Base-by-base conservation (phyloP, 2,113 vertebrate genomes). In the Hirundichthys speculiger region DNA sequence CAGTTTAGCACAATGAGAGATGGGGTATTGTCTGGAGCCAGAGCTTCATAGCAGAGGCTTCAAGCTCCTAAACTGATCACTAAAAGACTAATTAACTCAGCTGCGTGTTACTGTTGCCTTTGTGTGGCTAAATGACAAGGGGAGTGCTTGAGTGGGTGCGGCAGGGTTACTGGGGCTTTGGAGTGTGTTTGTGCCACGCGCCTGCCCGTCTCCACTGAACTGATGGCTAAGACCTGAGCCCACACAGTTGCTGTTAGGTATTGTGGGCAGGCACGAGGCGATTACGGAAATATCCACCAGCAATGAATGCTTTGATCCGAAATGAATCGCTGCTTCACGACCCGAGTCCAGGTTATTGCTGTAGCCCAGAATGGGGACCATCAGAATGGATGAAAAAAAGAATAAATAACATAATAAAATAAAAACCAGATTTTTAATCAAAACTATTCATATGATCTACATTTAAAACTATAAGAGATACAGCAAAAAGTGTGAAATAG, bases 11-110 rank as follows among this genome's bases (percentile, higher is more conserved):
- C 89, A 90, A 85, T 80, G 87, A 91, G 83, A 78, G 75, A 77
- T 22, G 13, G 74, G 63, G 51, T 75, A 89, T 92, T 91, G 89
- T 91, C 86, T 90, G 84, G 82, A 88, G 87, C 87, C 88, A 79
- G 62, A 72, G 77, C 71, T 52, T 83, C 84, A 88, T 84, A 87
- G 85, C 81, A 30, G 48, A 75, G 74, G 76, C 61, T 85, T 84
- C 73, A 75, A 59, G 65, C 38, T 68, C 58, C 51, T 27, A 66
- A 72, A 77, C 30, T n/a, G 67, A 71, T 64, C 43, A 78, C 85
- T 90, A 84, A 91, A 85, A 81, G 85, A 77, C 68, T 84, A 78
- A 89, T 88, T 88, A 77, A 64, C 81, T 85, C 59, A 16, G 30
- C 57, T 5, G 60, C n/a, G n/a, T 84, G 74, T 75, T 71, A 61